Percentiles rank a stretch among this genome's conserved stretches.
Evolutionary conservation across 2,113 vertebrate species (phyloP).

Genomic region (Halichoeres trimaculatus): DNA sequence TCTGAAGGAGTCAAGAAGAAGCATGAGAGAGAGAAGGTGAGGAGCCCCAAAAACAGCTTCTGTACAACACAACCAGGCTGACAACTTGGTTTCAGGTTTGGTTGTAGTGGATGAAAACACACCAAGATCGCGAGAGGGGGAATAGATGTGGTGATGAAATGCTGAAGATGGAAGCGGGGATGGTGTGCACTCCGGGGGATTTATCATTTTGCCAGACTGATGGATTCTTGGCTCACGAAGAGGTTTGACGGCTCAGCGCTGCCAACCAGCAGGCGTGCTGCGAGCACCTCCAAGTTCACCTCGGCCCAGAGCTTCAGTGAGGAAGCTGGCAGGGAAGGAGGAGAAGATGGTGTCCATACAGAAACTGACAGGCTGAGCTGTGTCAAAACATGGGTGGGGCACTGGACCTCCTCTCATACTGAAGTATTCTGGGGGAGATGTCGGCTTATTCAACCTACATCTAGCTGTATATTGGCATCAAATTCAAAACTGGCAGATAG

Average conservation of each 20-base stretch:
- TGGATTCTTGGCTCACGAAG: constrained; percentile 61
- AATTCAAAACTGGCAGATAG: too few relatives aligned
- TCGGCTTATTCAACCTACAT: background rate
- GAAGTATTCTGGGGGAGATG: background rate
- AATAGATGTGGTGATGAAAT: constrained; percentile 54
- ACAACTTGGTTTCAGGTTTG: constrained; percentile 10
- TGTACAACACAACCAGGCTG: constrained; percentile 2
- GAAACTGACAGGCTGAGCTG: constrained; percentile 14
- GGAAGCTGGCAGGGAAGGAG: constrained; percentile 30
- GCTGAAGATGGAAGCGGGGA: constrained; percentile 48
- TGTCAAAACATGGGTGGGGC: background rate
- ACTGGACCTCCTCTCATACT: background rate
- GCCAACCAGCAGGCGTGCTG: constrained; percentile 58
- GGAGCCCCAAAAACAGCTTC: constrained; percentile 2
- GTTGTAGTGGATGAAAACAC: constrained; percentile 28
- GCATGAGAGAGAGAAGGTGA: constrained; percentile 14
- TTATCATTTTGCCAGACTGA: constrained; percentile 65
- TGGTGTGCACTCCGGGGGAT: constrained; percentile 36
- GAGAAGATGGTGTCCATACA: constrained; percentile 16
- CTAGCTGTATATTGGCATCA: too few relatives aligned
- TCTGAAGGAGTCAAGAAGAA: constrained; percentile 10
- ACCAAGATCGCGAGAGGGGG: constrained; percentile 26
- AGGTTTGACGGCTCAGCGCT: constrained; percentile 64
- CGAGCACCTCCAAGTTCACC: constrained; percentile 45
- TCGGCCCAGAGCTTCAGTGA: constrained; percentile 32